Conservation (phyloP, 2,888 invertebrate species). For the Schrankia costaestrigalis region DNA sequence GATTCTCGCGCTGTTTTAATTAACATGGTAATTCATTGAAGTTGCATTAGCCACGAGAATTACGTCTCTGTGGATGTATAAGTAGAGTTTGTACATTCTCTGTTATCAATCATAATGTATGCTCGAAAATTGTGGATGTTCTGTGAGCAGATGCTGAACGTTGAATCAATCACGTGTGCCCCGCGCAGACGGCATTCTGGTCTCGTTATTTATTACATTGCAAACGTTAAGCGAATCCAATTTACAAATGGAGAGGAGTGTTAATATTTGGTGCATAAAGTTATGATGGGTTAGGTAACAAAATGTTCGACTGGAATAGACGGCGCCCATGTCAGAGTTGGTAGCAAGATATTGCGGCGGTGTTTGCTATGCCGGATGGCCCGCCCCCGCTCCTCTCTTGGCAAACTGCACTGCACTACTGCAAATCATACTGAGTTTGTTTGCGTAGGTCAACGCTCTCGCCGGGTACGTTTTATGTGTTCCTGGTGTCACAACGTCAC, state of each 20-base stretch:
- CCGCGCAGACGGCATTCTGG: constrained; percentile 47
- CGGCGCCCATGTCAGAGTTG: constrained; percentile 43
- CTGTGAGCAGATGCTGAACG: constrained; percentile 53
- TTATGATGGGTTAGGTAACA: constrained; percentile 40
- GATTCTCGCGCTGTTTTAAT: constrained; percentile 60
- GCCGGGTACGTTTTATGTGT: constrained; percentile 71
- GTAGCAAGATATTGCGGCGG: constrained; percentile 59
- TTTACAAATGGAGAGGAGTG: constrained; percentile 49
- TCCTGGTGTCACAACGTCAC: constrained; percentile 77
- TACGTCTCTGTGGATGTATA: constrained; percentile 12
- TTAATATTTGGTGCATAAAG: constrained; percentile 38
- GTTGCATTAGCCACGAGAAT: constrained; percentile 55
- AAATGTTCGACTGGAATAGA: constrained; percentile 45
- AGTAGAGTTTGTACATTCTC: constrained; percentile 27
- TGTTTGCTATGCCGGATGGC: constrained; percentile 66
- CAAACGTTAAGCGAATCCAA: constrained; percentile 52
- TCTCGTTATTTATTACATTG: constrained; percentile 62
- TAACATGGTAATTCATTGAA: constrained; percentile 63
- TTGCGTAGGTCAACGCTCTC: constrained; percentile 76
- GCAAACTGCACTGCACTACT: constrained; percentile 74
- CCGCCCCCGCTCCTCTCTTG: constrained; percentile 67
- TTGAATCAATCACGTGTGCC: constrained; percentile 68
- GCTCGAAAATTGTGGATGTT: constrained; percentile 34
- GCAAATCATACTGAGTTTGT: constrained; percentile 76
- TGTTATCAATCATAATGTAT: constrained; percentile 57